Base-by-base conservation (phyloP, 1,140 invertebrate genomes). In the Harlomillsia oculata region DNA sequence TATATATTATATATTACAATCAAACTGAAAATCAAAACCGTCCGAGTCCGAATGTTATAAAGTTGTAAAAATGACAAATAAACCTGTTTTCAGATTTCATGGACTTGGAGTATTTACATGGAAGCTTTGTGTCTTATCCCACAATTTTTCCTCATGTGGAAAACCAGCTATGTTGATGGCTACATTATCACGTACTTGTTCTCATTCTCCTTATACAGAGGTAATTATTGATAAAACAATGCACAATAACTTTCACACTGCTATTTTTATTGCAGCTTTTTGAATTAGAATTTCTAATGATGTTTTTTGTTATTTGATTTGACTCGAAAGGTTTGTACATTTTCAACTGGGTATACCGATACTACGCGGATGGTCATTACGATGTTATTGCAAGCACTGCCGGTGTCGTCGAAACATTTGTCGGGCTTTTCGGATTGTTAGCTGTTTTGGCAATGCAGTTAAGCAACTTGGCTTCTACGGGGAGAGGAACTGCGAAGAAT, bases 101-200 rank as follows among this genome's bases (percentile, higher is more conserved):
- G 97, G 97, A 97, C 97, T 29, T 99, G 98, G 75, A 97, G 92
- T 69, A 99, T 99, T 78, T 99, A 99, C 71, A 75, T 99, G 73
- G 97, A 99, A 72, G 87, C 94, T 8, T 94, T 99, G 37, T 95
- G 96, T 48, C 98, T 99, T 70, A 74, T 99, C 62, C 97, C 97
- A 0, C 97, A 99, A 72, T 72, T 99, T 55, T 99, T 98, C 75
- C 82, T 99, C 80, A 91, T 99, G 3, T 95, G 89, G 53, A 97
- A 97, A 75, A 98, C 95, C 13, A 95, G 96, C 25, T 94, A 97
- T 73, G 95, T 96, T 8, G 96, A 99, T 71, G 97, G 91, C 67
- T 98, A 99, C 70, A 98, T 96, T 34, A 96, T 92, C 52, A 95
- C 98, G 75, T 99, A 99, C 72, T 74, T 99, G 39, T 98, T 99